phyloP scores from a whole-genome alignment of 1,140 invertebrate species.

The Phortica variegata region DNA sequence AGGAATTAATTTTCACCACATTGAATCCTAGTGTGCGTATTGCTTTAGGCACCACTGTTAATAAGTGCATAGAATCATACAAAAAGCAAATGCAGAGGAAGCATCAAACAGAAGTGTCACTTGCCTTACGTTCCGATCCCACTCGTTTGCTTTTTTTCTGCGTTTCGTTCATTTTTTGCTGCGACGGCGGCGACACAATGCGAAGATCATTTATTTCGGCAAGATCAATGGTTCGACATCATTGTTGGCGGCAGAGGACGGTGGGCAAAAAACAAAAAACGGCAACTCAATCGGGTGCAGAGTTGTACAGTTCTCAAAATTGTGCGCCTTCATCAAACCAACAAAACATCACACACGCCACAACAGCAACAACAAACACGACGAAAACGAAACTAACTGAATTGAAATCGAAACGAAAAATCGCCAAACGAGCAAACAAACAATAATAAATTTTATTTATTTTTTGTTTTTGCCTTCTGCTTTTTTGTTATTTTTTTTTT shows the following conservation, averaged over 20 bases:
- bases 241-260: conserved; percentile 33
- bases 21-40: no score
- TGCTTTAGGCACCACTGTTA: no score
- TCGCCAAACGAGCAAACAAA: conserved; percentile 1
- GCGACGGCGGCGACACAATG: conserved; percentile 32
- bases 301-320: conserved; percentile 46
- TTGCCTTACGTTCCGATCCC: conserved; percentile 33
- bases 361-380: no score
- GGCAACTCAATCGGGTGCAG: neutral
- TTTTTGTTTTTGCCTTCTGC: no score
- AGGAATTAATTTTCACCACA: no score
- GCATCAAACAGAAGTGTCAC: conserved; percentile 53
- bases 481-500: conserved; percentile 32
- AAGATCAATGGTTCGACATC: conserved; percentile 49
- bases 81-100: conserved; percentile 40
- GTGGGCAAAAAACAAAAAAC: conserved; percentile 1
- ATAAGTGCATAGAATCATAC: no score
- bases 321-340: no score
- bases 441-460: conserved; percentile 35
- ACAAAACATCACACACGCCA: no score
- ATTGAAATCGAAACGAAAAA: conserved; percentile 14
- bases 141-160: conserved; percentile 22
- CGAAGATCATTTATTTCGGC: conserved; percentile 51
- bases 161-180: conserved; percentile 5
- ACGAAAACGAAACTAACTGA: no score